Evolutionary conservation across 37 sponge, comb jelly and placozoan species (phyloP).

Genomic region (Mnemiopsis leidyi): DNA sequence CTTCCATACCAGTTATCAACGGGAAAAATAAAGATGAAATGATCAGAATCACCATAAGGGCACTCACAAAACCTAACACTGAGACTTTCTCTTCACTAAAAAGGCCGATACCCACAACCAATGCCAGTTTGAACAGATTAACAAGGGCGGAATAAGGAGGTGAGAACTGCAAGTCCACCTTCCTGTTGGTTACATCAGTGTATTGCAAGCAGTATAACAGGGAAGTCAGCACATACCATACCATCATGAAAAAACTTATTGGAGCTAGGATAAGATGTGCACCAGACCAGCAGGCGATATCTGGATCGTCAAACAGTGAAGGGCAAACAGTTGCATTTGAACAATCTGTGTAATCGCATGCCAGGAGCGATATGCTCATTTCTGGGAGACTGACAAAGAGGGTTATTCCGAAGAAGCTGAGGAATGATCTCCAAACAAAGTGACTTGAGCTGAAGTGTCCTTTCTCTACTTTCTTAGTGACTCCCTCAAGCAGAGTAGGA

Average conservation of each 20-base stretch:
- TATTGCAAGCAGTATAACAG: slow-evolving; percentile 60
- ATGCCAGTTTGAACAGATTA: neutral
- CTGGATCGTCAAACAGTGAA: slow-evolving; percentile 53
- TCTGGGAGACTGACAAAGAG: slow-evolving; percentile 33
- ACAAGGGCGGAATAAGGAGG: slow-evolving; percentile 47
- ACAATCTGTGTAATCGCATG: slow-evolving; percentile 37
- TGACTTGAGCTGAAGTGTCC: slow-evolving; percentile 45
- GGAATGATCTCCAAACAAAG: slow-evolving; percentile 46
- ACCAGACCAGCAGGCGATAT: slow-evolving; percentile 36
- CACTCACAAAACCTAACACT: neutral
- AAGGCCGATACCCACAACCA: neutral
- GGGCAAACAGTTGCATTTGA: slow-evolving; percentile 21
- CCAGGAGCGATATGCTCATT: slow-evolving; percentile 8
- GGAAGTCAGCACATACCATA: slow-evolving; percentile 51
- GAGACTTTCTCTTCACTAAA: neutral
- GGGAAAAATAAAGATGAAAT: slow-evolving; percentile 4
- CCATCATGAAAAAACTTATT: slow-evolving; percentile 36
- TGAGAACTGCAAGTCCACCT: slow-evolving; percentile 38
- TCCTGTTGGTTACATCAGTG: slow-evolving; percentile 37
- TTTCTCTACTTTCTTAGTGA: neutral
- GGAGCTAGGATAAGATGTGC: neutral
- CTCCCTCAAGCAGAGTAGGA: slow-evolving; percentile 11
- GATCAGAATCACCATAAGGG: neutral
- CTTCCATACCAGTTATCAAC: slow-evolving; percentile 9
- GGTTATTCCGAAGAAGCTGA: slow-evolving; percentile 37